Base-by-base conservation (phyloP, 2,888 invertebrate species). In the Hesperia comma region DNA sequence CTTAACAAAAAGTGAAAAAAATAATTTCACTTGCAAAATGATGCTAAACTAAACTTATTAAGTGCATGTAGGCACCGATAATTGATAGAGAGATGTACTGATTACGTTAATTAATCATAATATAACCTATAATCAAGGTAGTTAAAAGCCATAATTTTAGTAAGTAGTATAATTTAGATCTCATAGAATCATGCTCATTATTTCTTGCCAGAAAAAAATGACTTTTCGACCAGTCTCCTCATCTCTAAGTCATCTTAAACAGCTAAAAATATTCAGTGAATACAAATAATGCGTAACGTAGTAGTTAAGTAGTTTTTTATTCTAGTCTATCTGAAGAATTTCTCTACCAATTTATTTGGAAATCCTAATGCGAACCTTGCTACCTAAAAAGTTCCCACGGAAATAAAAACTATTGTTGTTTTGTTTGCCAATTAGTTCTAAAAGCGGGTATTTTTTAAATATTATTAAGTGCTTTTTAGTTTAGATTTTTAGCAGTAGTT, bases 251-350 rank as follows among this genome's bases (percentile, higher is more conserved):
- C 26, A 32, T 15, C 10, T 12, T 26, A 7, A 26, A 53, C 10
- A 49, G 49, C 3, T 19, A 53, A 53, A n/a, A 53, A 53, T 51
- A 21, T 10, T 26, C 32, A 53, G 32, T 53, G n/a, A 26, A 26
- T 53, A 26, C 53, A 53, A 0, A 12, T 37, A 37, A 32, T 32
- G 19, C 21, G 32, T 26, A 37, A 26, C 14, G 7, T 49, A 41
- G 58, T 64, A 58, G 58, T 5, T 53, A 32, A 40, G 56, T 64
- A 64, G 58, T 58, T 58, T 41, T 26, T 54, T 26, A 58, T 58
- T 64, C 64, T 64, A 64, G 64, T 64, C 64, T 58, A 17, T 53
- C 53, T 19, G 41, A 58, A 58, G 64, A 64, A 64, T 58, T 58
- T 64, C 53, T 53, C 19, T 53, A 33, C 64, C 55, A 33, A 10